phyloP scores from a whole-genome alignment of 2,888 invertebrate genomes.

The Cerastis rubricosa region DNA sequence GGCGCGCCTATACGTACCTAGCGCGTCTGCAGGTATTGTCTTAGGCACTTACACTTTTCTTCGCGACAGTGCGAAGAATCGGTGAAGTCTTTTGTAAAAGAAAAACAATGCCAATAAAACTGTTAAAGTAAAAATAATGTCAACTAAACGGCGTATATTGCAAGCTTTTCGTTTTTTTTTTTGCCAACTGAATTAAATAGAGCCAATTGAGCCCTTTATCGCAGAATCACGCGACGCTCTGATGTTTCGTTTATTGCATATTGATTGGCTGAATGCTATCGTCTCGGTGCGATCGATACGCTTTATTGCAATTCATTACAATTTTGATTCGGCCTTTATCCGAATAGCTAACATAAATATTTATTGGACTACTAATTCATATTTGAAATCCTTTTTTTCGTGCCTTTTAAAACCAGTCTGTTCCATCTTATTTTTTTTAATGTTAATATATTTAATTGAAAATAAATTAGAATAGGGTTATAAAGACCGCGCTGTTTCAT shows the following conservation, averaged over 20 bases:
- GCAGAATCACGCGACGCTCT: constrained; percentile 40
- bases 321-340: constrained; percentile 21
- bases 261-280: constrained; percentile 57
- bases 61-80: not conserved
- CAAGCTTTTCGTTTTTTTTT: constrained; percentile 3
- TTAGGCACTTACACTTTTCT: constrained; percentile 29
- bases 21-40: constrained; percentile 51
- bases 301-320: constrained; percentile 40
- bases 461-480: too few species aligned
- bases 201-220: constrained; percentile 46
- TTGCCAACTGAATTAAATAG: constrained; percentile 36
- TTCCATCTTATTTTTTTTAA: not conserved
- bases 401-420: too few species aligned
- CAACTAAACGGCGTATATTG: not conserved
- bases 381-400: constrained; percentile 1
- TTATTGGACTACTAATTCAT: constrained; percentile 6
- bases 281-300: constrained; percentile 51
- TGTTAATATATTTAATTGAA: not conserved
- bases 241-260: constrained; percentile 55
- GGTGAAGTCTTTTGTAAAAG: not conserved
- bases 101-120: not conserved
- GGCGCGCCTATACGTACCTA: constrained; percentile 56
- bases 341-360: constrained; percentile 19
- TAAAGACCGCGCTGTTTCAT: not conserved
- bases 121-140: not conserved